A percentile compares a stretch with the other conserved stretches of the same genome.
These are phyloP conservation scores for Bimastos eiseni DNA, from an alignment of 2,888 invertebrate genomes.

Conservation along the genomic window DNA sequence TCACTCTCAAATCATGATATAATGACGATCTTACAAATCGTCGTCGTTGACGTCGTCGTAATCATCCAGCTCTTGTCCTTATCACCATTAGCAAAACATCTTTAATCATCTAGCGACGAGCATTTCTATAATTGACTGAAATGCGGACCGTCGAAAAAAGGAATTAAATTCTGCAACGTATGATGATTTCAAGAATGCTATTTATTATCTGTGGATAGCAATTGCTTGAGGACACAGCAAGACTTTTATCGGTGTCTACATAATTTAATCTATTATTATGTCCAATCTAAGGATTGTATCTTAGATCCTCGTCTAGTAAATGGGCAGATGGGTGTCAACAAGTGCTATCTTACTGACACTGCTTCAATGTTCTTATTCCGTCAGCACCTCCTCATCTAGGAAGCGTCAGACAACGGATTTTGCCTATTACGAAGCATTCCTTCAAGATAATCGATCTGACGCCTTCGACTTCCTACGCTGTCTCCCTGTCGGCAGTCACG, in stretches of 20 bases:
- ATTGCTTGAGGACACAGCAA: not conserved
- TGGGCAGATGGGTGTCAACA: not conserved
- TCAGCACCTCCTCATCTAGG: not conserved
- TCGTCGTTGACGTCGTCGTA: not conserved
- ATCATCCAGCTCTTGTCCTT: not conserved
- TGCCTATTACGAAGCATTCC: not conserved
- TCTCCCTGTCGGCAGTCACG: slow-evolving; percentile 14
- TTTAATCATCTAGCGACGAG: too few relatives aligned
- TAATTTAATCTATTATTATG: not conserved
- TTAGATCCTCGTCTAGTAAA: not conserved
- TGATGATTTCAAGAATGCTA: not conserved
- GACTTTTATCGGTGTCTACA: not conserved
- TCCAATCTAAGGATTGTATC: not conserved
- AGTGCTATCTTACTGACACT: not conserved
- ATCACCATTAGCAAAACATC: too few relatives aligned
- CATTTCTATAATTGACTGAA: too few relatives aligned
- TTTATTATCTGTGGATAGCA: not conserved
- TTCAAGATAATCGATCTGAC: slow-evolving; percentile 10
- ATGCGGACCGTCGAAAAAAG: too few relatives aligned
- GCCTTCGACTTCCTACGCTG: not conserved
- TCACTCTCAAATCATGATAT: not conserved
- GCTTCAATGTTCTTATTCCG: not conserved
- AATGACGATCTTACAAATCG: not conserved
- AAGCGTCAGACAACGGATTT: not conserved
- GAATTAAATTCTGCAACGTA: not conserved